Percentiles rank a stretch among this genome's conserved stretches.
Conservation (phyloP, 2,797 vertebrate species). For the Microctenopoma stevenorrisi region DNA sequence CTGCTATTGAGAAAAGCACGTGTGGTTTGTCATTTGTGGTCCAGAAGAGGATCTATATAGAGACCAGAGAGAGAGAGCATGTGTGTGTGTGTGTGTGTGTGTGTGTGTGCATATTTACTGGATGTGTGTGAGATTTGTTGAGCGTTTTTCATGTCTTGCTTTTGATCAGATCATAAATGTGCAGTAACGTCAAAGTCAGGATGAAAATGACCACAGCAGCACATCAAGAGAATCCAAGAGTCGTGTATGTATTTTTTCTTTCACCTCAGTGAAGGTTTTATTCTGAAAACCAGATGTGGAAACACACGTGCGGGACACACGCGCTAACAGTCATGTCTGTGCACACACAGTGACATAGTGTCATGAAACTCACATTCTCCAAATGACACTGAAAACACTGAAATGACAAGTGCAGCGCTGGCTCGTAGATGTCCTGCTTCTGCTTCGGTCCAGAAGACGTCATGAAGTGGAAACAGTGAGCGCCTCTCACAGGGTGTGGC, state of each 20-base stretch:
- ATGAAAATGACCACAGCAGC: neutral
- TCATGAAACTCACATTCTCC: conserved; percentile 7
- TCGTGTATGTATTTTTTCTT: neutral
- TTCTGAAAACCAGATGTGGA: conserved; percentile 7
- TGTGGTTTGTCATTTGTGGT: conserved; percentile 65
- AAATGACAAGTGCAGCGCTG: conserved; percentile 27
- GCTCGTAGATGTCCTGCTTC: neutral
- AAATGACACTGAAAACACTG: conserved; percentile 1
- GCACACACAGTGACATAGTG: neutral
- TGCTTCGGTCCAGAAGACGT: conserved; percentile 21
- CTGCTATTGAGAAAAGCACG: conserved; percentile 58
- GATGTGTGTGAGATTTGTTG: neutral
- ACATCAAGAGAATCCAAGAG: neutral
- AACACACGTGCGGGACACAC: neutral
- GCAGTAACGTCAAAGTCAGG: no score
- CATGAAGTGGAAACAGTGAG: conserved; percentile 70
- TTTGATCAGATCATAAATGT: conserved; percentile 8
- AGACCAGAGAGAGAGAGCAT: conserved; percentile 6
- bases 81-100: conserved; percentile 17
- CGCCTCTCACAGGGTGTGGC: conserved; percentile 65
- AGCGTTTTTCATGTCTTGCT: conserved; percentile 9
- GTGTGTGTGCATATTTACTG: neutral
- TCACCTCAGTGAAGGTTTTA: neutral
- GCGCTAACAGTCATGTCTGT: neutral
- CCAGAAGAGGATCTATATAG: conserved; percentile 53